These are phyloP conservation scores for Crotalus viridis DNA, from an alignment of 2,113 vertebrate species.

Conservation along the genomic window DNA sequence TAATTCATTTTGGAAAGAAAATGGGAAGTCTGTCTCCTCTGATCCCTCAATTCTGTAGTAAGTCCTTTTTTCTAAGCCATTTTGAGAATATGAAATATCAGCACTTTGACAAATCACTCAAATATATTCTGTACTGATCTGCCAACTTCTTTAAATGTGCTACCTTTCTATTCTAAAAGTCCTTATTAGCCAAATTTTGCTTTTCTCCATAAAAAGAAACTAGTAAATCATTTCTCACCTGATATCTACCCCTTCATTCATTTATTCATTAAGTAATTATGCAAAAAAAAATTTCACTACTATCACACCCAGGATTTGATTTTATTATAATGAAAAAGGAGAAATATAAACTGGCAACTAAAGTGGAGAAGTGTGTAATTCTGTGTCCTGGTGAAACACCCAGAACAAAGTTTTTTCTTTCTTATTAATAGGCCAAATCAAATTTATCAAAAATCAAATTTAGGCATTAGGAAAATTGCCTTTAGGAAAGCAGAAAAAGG, in stretches of 20 bases:
- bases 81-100: background rate
- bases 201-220: background rate
- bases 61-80: background rate
- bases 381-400: background rate
- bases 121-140: background rate
- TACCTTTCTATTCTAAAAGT: background rate
- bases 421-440: background rate
- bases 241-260: background rate
- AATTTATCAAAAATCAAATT: background rate
- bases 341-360: background rate
- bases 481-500: background rate
- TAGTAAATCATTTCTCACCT: background rate
- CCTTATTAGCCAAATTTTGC: background rate
- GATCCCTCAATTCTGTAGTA: background rate
- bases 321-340: background rate
- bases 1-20: background rate
- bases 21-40: background rate
- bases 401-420: background rate
- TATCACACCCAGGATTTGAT: background rate
- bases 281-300: background rate
- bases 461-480: background rate
- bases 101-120: background rate
- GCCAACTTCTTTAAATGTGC: background rate
- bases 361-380: background rate
- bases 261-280: background rate